Conservation (phyloP, 2,888 invertebrate species). For the Cephonodes hylas region DNA sequence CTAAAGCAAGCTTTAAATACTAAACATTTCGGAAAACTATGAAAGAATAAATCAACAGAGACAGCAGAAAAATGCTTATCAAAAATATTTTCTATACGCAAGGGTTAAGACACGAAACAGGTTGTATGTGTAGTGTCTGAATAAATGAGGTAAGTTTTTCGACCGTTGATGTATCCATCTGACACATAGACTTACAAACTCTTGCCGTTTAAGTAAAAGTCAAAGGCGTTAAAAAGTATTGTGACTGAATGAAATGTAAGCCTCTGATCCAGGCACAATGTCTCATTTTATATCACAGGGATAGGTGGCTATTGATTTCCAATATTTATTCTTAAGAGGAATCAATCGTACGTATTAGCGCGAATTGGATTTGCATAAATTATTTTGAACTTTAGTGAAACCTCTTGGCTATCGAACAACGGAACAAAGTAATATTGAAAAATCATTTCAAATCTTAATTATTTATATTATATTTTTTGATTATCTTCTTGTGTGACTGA, state of each 20-base stretch:
- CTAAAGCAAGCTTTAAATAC: not conserved
- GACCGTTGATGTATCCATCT: conserved; percentile 29
- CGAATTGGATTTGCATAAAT: too few relatives aligned
- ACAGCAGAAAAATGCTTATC: not conserved
- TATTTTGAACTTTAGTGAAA: too few relatives aligned
- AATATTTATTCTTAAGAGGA: too few relatives aligned
- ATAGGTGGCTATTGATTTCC: too few relatives aligned
- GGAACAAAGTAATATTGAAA: too few relatives aligned
- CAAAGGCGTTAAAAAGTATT: not conserved
- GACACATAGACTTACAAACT: conserved; percentile 7
- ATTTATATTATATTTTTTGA: too few relatives aligned
- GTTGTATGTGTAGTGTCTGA: not conserved
- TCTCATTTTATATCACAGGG: too few relatives aligned
- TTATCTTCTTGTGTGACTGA: too few relatives aligned
- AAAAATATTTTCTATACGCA: conserved; percentile 3
- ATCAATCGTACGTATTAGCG: too few relatives aligned
- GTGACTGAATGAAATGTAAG: not conserved
- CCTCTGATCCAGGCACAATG: too few relatives aligned
- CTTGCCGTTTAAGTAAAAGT: not conserved
- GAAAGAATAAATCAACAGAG: conserved; percentile 7
- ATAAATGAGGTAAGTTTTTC: conserved; percentile 39
- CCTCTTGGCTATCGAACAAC: too few relatives aligned
- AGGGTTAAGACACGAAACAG: conserved; percentile 8
- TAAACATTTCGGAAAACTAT: not conserved
- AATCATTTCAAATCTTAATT: too few relatives aligned